Evolutionary conservation across 1,140 invertebrate species (phyloP).

Genomic region (Adoxophyes honmai): DNA sequence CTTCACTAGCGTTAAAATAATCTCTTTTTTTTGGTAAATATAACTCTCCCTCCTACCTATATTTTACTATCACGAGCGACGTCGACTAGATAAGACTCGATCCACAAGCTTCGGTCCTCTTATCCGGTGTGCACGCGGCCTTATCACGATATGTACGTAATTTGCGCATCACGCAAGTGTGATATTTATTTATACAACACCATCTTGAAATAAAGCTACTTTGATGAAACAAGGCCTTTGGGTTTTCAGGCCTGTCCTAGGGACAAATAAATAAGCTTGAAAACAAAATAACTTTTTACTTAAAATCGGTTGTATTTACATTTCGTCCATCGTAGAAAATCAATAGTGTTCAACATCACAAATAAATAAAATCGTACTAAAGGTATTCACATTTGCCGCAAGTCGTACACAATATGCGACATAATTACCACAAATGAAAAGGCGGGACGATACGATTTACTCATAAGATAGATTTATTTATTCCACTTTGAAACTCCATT

Average conservation of each 20-base stretch:
- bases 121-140: slow-evolving; percentile 25
- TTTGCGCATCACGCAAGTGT: slow-evolving; percentile 31
- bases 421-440: slow-evolving; percentile 65
- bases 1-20: too few species aligned
- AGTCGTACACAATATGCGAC: slow-evolving; percentile 67
- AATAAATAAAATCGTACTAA: slow-evolving; percentile 75
- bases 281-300: slow-evolving; percentile 76
- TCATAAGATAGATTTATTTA: slow-evolving; percentile 54
- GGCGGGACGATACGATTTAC: slow-evolving; percentile 63
- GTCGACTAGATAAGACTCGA: too few species aligned
- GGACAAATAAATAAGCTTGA: slow-evolving; percentile 69
- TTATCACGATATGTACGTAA: slow-evolving; percentile 20
- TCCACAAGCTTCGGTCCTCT: too few species aligned
- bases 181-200: slow-evolving; percentile 44
- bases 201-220: slow-evolving; percentile 32
- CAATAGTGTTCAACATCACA: slow-evolving; percentile 75
- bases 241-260: slow-evolving; percentile 19
- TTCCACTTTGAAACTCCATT: slow-evolving; percentile 47
- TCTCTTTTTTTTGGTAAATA: too few species aligned
- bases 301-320: slow-evolving; percentile 77
- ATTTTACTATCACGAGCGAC: too few species aligned
- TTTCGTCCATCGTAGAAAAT: slow-evolving; percentile 76
- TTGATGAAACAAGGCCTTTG: not conserved
- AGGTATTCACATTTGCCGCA: slow-evolving; percentile 72
- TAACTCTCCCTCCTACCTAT: too few species aligned